Evolutionary conservation across 2,113 vertebrate species (phyloP).

Genomic region (Paraplagusia blochii): DNA sequence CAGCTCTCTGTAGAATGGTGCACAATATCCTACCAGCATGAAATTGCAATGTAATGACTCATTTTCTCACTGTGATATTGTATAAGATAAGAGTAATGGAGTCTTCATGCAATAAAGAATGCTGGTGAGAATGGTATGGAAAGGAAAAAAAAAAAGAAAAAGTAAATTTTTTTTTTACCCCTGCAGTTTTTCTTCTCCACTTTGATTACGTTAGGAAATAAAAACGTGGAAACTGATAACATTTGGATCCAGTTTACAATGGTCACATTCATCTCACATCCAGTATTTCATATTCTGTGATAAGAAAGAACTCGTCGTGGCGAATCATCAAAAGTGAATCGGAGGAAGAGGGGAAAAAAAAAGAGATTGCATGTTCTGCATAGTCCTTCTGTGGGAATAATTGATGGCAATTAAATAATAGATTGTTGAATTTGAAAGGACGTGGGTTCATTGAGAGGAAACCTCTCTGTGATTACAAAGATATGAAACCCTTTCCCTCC

Average conservation of each 20-base stretch:
- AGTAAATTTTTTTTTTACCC: conserved; percentile 25
- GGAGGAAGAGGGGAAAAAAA: conserved; percentile 33
- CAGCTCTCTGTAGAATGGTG: conserved; percentile 32
- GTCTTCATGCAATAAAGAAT: conserved; percentile 13
- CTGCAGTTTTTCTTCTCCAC: conserved; percentile 1
- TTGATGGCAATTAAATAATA: conserved; percentile 72
- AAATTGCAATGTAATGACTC: conserved; percentile 57
- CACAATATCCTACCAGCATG: conserved; percentile 41
- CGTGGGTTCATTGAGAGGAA: conserved; percentile 62
- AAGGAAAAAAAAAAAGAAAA: not conserved
- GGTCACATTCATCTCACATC: conserved; percentile 29
- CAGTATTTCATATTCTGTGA: conserved; percentile 33
- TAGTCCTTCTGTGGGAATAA: conserved; percentile 65
- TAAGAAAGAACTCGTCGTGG: conserved; percentile 46
- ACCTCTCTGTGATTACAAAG: conserved; percentile 56
- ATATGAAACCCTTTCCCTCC: conserved; percentile 53
- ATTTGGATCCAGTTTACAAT: conserved; percentile 33
- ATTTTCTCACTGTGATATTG: conserved; percentile 35
- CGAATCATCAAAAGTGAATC: conserved; percentile 49
- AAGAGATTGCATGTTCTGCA: conserved; percentile 39
- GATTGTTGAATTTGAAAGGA: conserved; percentile 66
- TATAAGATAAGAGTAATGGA: conserved; percentile 38
- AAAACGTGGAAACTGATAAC: conserved; percentile 10
- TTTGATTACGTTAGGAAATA: conserved; percentile 28
- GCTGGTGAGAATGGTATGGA: conserved; percentile 1